Base-by-base conservation (phyloP, 2,113 vertebrate genomes). In the Cottus gobio region DNA sequence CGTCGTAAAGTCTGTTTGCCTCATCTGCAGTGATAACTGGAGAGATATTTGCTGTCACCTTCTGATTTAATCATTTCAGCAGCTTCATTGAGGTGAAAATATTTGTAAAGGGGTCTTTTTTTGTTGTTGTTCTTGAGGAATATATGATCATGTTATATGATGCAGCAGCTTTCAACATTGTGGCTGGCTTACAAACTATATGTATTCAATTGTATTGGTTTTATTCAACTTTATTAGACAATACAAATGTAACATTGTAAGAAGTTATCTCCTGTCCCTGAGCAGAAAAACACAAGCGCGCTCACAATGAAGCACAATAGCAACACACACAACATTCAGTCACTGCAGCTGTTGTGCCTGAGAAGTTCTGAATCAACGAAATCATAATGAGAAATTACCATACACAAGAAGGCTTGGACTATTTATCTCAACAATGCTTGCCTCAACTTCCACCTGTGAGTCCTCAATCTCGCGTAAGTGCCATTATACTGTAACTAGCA, bases 351-450 rank as follows among this genome's bases (percentile, higher is more conserved):
- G 88, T 77, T 77, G 28, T 22, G 16, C 71, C 24, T 77, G 52
- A 83, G 75, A 84, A 85, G 44, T 78, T 90, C 60, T 77, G 77
- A 83, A 88, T 82, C 66, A 82, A 81, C 77, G 37, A 76, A 85
- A 83, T 78, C 65, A 80, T 89, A 75, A 92, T 85, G 82, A 89
- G 76, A 85, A 58, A 91, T 92, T 90, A 88, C 79, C 88, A 88
- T 88, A 76, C 24, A 68, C 65, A 71, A 87, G 80, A 84, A 86
- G 75, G 68, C 72, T 71, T 65, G 68, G 64, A 60, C 70, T 71
- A 52, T 85, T 91, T 82, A 87, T 89, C 85, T 89, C 83, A 44
- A 70, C 74, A 71, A 4, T 88, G 84, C 88, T 87, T 87, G 76
- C 65, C 61, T 87, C 77, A 74, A 78, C 67, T 75, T 85, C 88